Evolutionary conservation across 2,113 vertebrate species (phyloP).

Genomic region (Colaptes auratus): DNA sequence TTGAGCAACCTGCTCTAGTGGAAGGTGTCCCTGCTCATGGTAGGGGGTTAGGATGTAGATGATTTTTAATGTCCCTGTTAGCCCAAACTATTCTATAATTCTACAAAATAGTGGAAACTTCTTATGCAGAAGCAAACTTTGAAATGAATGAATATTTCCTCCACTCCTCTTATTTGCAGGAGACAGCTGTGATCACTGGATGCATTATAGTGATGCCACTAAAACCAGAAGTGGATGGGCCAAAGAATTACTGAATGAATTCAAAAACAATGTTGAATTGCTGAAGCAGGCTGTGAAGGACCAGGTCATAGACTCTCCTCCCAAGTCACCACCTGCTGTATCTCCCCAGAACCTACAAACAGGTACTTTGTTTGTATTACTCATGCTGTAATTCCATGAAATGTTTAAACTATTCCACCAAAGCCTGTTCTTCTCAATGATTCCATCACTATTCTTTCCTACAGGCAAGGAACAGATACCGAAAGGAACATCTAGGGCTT

Average conservation of each 20-base stretch:
- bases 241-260: conserved; percentile 88
- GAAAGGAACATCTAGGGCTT: conserved; percentile 78
- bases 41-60: background rate
- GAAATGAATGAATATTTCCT: background rate
- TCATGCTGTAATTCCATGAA: background rate
- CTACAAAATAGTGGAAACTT: background rate
- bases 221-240: conserved; percentile 92
- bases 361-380: conserved; percentile 62
- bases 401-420: background rate
- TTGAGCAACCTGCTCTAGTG: background rate
- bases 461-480: conserved; percentile 76
- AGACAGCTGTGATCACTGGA: conserved; percentile 93
- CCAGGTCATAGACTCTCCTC: conserved; percentile 74
- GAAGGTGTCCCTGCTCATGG: background rate
- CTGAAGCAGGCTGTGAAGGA: conserved; percentile 89
- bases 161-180: conserved; percentile 72
- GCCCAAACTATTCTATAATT: background rate
- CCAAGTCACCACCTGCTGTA: conserved; percentile 71
- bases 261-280: conserved; percentile 91
- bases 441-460: conserved; percentile 58
- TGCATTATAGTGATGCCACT: conserved; percentile 95
- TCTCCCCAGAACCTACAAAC: conserved; percentile 83
- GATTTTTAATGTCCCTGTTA: background rate
- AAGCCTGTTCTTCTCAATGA: background rate
- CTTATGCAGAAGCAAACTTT: background rate